These are phyloP conservation scores for Drosophila borealis DNA, from an alignment of 2,888 invertebrate genomes.

Conservation along the genomic window DNA sequence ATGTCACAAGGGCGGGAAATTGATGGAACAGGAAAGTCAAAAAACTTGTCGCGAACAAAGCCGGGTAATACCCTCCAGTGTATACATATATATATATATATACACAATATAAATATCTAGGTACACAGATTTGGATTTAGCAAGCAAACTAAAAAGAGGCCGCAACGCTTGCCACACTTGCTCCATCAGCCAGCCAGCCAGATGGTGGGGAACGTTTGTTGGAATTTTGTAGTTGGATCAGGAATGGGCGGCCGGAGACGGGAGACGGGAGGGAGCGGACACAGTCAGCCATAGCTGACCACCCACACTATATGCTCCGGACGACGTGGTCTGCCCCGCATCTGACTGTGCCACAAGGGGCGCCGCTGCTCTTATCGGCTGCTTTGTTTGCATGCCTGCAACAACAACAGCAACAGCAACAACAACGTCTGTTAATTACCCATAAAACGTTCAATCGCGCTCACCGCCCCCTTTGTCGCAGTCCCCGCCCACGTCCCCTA, in stretches of 20 bases:
- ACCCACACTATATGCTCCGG: constrained; percentile 33
- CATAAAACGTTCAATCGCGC: constrained; percentile 59
- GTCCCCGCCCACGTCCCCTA: not conserved
- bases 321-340: constrained; percentile 10
- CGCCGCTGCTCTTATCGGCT: constrained; percentile 36
- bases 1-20: no score
- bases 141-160: constrained; percentile 18
- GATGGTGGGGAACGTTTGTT: constrained; percentile 22
- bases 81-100: not conserved
- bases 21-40: no score
- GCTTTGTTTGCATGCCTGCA: constrained; percentile 33
- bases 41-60: no score
- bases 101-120: constrained; percentile 14
- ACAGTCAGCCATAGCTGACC: constrained; percentile 18
- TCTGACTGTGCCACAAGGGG: constrained; percentile 18
- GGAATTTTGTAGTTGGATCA: not conserved
- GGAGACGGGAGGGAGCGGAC: no score
- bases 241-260: not conserved
- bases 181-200: constrained; percentile 39
- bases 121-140: not conserved
- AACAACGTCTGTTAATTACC: constrained; percentile 47
- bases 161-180: constrained; percentile 48
- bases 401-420: constrained; percentile 20
- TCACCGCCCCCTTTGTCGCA: constrained; percentile 21
- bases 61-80: not conserved